Evolutionary conservation across 2,113 vertebrate species (phyloP).

Genomic region (Labrus mixtus): DNA sequence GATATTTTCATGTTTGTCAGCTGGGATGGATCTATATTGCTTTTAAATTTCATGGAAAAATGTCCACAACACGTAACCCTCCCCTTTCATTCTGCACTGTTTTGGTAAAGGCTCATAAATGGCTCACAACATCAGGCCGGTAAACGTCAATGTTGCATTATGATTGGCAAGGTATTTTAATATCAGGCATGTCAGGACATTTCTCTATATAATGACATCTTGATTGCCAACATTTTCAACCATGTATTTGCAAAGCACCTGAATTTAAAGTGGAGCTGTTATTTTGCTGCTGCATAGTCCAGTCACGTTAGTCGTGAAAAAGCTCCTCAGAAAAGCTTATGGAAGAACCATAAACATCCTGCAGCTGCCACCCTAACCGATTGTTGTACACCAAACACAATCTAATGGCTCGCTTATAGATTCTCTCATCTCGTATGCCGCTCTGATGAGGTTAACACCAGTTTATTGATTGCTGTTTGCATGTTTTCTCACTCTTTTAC

Average conservation of each 20-base stretch:
- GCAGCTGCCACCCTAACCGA: slow-evolving; percentile 74
- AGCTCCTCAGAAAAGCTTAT: slow-evolving; percentile 82
- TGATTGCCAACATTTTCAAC: slow-evolving; percentile 35
- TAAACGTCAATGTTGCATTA: slow-evolving; percentile 3
- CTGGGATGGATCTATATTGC: not conserved
- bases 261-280: slow-evolving; percentile 62
- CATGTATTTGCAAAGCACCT: slow-evolving; percentile 62
- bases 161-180: slow-evolving; percentile 19
- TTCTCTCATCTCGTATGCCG: slow-evolving; percentile 76
- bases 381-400: slow-evolving; percentile 66
- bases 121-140: not conserved
- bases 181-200: slow-evolving; percentile 8
- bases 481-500: slow-evolving; percentile 82
- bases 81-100: not conserved
- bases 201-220: slow-evolving; percentile 39
- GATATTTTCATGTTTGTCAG: not conserved
- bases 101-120: slow-evolving; percentile 12
- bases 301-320: slow-evolving; percentile 83
- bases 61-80: not conserved
- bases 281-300: slow-evolving; percentile 76
- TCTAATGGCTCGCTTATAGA: slow-evolving; percentile 84
- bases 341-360: slow-evolving; percentile 85
- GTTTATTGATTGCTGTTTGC: slow-evolving; percentile 87
- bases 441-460: slow-evolving; percentile 84
- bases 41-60: not conserved